Conservation (phyloP, 1,140 invertebrate genomes). For the Euglossa dilemma region DNA sequence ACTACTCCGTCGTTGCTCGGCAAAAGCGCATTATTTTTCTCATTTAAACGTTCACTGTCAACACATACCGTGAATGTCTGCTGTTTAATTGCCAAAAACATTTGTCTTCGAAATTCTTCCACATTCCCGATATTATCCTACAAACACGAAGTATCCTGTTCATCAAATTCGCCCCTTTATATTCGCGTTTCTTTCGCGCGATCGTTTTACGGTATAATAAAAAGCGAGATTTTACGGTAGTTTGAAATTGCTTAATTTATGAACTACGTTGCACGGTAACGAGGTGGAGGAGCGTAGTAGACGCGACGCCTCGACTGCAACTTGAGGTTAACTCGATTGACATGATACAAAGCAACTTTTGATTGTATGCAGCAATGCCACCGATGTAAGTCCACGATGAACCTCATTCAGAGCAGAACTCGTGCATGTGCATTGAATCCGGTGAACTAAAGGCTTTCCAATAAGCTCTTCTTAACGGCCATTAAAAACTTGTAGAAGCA, state of each 20-base stretch:
- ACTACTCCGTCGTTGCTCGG: too few relatives aligned
- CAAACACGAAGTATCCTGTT: too few relatives aligned
- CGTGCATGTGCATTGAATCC: slow-evolving; percentile 50
- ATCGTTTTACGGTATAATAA: too few relatives aligned
- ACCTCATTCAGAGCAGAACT: neutral
- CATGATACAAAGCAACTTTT: neutral
- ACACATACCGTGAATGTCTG: neutral
- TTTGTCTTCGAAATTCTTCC: too few relatives aligned
- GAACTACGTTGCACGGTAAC: neutral
- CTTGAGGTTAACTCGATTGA: neutral
- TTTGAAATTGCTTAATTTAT: too few relatives aligned
- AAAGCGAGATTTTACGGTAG: too few relatives aligned
- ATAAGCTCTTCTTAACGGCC: slow-evolving; percentile 55
- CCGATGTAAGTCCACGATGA: neutral
- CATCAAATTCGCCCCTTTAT: too few relatives aligned
- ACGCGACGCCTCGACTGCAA: neutral
- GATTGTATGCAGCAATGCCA: neutral
- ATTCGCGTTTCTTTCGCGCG: too few relatives aligned
- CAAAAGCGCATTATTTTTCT: neutral
- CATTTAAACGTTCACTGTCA: neutral
- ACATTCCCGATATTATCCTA: too few relatives aligned
- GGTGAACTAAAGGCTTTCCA: slow-evolving; percentile 50
- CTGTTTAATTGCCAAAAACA: neutral
- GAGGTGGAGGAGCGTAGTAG: neutral
- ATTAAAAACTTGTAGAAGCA: slow-evolving; percentile 56